Percentiles rank a stretch among this genome's conserved stretches.
Evolutionary conservation across 2,888 invertebrate genomes (phyloP).

Genomic region (Agrochola litura): DNA sequence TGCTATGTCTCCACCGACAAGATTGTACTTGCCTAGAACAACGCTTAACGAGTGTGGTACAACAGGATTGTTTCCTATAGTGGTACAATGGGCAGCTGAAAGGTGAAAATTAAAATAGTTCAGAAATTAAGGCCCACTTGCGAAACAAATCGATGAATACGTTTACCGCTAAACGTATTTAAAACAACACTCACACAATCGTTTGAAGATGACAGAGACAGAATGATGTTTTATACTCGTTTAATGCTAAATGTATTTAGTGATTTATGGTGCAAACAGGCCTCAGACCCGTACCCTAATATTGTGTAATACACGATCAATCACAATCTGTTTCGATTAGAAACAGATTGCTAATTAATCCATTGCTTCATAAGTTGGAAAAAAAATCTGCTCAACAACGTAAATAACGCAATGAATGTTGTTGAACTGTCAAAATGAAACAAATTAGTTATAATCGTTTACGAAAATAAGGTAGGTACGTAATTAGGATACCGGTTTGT

Average conservation of each 20-base stretch:
- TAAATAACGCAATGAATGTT: too few relatives aligned
- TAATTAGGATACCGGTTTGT: too few relatives aligned
- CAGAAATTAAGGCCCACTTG: not conserved
- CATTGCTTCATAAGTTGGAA: too few relatives aligned
- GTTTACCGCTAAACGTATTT: not conserved
- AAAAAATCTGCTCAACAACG: too few relatives aligned
- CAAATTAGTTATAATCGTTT: too few relatives aligned
- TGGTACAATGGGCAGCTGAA: constrained; percentile 10
- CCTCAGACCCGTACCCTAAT: too few relatives aligned
- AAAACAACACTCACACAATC: not conserved
- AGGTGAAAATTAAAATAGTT: not conserved
- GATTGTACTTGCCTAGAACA: constrained; percentile 78
- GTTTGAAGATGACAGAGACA: not conserved
- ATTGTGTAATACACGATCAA: too few relatives aligned
- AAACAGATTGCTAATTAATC: too few relatives aligned
- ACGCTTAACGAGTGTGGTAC: constrained; percentile 66
- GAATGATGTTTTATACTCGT: not conserved
- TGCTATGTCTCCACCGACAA: constrained; percentile 74
- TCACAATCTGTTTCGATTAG: too few relatives aligned
- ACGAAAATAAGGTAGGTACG: too few relatives aligned
- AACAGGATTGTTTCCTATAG: not conserved
- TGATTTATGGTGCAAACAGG: not conserved
- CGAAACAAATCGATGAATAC: not conserved
- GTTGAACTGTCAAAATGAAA: too few relatives aligned
- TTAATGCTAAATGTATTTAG: not conserved